Evolutionary conservation across 2,797 vertebrate species (phyloP).

Genomic region (Oryzias dopingdopingensis): DNA sequence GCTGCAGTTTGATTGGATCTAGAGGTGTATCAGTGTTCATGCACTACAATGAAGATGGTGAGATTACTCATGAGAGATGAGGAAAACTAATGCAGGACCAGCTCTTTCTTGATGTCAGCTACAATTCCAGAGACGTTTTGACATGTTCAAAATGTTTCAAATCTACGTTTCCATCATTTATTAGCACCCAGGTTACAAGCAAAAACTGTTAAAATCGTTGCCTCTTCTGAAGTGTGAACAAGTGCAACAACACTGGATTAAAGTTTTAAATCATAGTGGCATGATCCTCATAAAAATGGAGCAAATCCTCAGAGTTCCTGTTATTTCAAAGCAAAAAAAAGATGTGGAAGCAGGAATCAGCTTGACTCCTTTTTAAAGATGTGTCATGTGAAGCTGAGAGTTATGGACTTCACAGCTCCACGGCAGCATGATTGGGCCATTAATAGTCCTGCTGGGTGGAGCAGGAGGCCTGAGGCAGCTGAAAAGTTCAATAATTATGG

Average conservation of each 20-base stretch:
- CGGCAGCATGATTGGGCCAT: not conserved
- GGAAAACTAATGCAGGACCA: not conserved
- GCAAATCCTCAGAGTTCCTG: slow-evolving; percentile 1
- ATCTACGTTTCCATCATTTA: no score
- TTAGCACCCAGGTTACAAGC: no score
- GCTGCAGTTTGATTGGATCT: slow-evolving; percentile 17
- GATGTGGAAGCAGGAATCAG: slow-evolving; percentile 6
- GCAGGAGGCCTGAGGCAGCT: slow-evolving; percentile 9
- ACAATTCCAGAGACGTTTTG: not conserved
- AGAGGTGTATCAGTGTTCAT: slow-evolving; percentile 3
- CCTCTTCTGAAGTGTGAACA: not conserved
- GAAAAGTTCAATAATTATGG: slow-evolving; percentile 15
- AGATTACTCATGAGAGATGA: slow-evolving; percentile 2
- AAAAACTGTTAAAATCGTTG: not conserved
- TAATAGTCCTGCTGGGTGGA: not conserved
- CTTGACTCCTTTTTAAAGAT: slow-evolving; percentile 4
- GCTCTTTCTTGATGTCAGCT: not conserved
- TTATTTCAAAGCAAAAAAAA: slow-evolving; percentile 5
- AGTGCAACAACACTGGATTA: not conserved
- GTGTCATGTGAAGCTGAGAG: not conserved
- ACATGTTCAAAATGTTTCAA: no score
- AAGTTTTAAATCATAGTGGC: not conserved
- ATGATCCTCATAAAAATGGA: not conserved
- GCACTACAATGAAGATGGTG: slow-evolving; percentile 1
- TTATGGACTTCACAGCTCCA: slow-evolving; percentile 2